These are phyloP conservation scores for Peromyscus maniculatus DNA, from an alignment of 2,113 vertebrate genomes.

Conservation along the genomic window DNA sequence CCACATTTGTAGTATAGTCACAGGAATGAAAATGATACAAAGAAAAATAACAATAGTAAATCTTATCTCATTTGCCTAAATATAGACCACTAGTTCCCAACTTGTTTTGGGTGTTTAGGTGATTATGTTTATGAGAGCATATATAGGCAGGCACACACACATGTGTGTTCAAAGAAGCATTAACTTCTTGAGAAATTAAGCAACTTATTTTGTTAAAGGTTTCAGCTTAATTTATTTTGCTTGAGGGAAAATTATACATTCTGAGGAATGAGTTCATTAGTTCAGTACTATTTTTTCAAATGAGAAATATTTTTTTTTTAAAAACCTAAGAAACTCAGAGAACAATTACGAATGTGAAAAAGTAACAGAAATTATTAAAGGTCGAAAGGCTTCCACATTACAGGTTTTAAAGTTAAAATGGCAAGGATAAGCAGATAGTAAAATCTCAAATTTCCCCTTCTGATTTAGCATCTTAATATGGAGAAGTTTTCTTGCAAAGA, in stretches of 20 bases:
- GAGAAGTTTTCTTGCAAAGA: background rate
- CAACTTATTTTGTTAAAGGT: background rate
- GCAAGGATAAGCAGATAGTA: background rate
- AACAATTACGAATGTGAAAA: constrained; percentile 22
- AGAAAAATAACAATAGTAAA: background rate
- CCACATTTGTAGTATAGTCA: background rate
- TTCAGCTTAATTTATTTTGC: constrained; percentile 48
- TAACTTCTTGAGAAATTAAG: constrained; percentile 34
- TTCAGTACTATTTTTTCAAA: constrained; percentile 53
- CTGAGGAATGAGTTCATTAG: constrained; percentile 56
- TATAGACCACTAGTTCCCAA: background rate
- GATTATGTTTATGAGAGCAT: background rate
- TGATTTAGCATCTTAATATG: background rate
- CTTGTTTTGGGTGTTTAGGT: constrained; percentile 35
- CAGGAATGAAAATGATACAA: background rate
- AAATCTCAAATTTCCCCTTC: background rate
- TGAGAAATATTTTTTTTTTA: background rate
- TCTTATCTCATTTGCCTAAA: background rate
- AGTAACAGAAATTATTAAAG: constrained; percentile 24
- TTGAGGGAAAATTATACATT: constrained; percentile 5
- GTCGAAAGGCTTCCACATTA: background rate
- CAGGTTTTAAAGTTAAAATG: constrained; percentile 39
- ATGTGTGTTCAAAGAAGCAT: background rate
- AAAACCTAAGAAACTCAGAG: constrained; percentile 1
- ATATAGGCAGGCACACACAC: background rate